Evolutionary conservation across 2,113 vertebrate genomes (phyloP).

Genomic region (Alligator mississippiensis): DNA sequence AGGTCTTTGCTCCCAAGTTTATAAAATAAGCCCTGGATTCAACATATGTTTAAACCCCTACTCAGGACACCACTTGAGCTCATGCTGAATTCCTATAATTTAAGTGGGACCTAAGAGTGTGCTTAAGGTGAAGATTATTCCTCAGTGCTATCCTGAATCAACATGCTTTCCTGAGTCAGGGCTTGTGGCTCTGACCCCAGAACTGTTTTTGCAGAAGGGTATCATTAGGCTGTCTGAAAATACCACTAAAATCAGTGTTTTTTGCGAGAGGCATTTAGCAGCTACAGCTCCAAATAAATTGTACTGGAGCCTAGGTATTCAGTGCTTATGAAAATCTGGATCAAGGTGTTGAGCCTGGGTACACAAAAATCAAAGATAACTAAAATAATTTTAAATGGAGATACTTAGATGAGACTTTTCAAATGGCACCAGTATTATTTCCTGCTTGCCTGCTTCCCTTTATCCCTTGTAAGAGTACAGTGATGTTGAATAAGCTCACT

Average conservation of each 20-base stretch:
- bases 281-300: neutral
- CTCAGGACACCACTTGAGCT: neutral
- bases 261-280: neutral
- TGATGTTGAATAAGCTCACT: neutral
- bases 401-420: neutral
- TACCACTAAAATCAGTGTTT: neutral
- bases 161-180: neutral
- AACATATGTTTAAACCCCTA: neutral
- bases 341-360: accelerated
- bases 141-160: too few species aligned
- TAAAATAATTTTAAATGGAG: too few species aligned
- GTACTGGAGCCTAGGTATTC: neutral
- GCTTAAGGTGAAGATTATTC: too few species aligned
- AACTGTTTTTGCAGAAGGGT: neutral
- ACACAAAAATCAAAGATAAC: neutral
- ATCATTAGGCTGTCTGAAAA: neutral
- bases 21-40: too few species aligned
- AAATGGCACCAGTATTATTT: neutral
- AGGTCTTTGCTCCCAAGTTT: neutral
- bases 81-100: neutral
- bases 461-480: neutral
- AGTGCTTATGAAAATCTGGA: neutral
- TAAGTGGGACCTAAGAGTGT: too few species aligned
- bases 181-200: neutral
- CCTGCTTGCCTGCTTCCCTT: neutral